Evolutionary conservation across 2,797 vertebrate species (phyloP).

Genomic region (Limnodromus scolopaceus): DNA sequence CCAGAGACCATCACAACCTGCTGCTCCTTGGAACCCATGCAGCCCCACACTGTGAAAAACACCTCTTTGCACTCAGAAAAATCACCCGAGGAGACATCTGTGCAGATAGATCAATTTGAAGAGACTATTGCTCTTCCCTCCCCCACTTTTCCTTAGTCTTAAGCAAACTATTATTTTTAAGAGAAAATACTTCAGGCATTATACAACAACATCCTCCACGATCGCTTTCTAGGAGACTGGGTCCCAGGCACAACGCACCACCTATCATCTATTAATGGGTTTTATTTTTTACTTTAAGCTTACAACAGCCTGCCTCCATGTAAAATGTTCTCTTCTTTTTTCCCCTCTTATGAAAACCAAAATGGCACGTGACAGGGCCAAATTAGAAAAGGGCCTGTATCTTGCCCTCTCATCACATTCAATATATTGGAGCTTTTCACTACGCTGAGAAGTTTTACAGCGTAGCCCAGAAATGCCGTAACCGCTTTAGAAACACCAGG

Average conservation of each 20-base stretch:
- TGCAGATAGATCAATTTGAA: not conserved
- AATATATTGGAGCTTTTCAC: not conserved
- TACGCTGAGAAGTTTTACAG: not conserved
- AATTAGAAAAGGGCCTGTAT: not conserved
- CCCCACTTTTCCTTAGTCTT: rapidly evolving
- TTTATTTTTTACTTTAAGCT: not conserved
- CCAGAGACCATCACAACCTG: rapidly evolving
- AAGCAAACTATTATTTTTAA: not conserved
- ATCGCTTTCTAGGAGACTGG: not conserved
- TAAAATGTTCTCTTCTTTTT: not conserved
- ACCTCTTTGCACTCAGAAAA: not conserved
- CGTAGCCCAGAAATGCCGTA: not conserved
- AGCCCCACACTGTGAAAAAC: rapidly evolving
- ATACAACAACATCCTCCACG: not conserved
- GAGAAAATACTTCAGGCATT: not conserved
- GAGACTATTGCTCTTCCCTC: rapidly evolving
- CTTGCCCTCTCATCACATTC: not conserved
- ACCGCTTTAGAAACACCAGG: constrained; percentile 29
- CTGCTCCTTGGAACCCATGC: not conserved
- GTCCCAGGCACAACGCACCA: not conserved
- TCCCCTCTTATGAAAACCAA: not conserved
- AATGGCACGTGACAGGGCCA: not conserved
- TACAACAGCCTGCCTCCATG: not conserved
- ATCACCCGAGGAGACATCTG: not conserved
- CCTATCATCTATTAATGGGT: not conserved